Conservation (phyloP, 2,888 invertebrate genomes). For the Willowsia nigromaculata region DNA sequence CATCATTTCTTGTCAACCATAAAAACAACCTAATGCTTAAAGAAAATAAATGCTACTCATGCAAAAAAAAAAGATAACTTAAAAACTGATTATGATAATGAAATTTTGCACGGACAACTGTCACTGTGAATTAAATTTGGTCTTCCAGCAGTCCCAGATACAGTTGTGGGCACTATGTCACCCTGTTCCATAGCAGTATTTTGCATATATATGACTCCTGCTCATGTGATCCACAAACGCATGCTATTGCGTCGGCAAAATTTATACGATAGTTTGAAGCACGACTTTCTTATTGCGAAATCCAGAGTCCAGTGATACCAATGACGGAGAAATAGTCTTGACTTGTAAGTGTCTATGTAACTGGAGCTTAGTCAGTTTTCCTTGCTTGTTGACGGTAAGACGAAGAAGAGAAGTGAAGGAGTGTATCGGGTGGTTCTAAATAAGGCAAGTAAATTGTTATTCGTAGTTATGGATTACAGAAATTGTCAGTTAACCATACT, state of each 20-base stretch:
- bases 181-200: constrained; percentile 68
- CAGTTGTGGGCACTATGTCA: constrained; percentile 62
- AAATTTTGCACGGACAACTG: constrained; percentile 64
- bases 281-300: neutral
- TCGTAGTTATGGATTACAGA: constrained; percentile 13
- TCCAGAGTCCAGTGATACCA: neutral
- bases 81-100: neutral
- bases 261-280: neutral
- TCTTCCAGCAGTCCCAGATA: constrained; percentile 65
- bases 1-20: neutral
- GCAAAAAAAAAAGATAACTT: neutral
- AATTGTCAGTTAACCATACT: neutral
- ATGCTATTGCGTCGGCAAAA: neutral
- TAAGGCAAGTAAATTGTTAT: constrained; percentile 38
- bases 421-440: constrained; percentile 3
- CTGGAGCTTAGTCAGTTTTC: constrained; percentile 8
- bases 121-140: constrained; percentile 72
- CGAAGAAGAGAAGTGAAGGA: neutral
- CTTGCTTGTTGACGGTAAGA: neutral
- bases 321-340: neutral
- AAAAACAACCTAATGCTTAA: neutral
- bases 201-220: constrained; percentile 12
- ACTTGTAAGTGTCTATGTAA: neutral
- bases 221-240: constrained; percentile 48
- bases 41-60: neutral